Conservation (phyloP, 2,888 invertebrate species). For the Thumatha senex region DNA sequence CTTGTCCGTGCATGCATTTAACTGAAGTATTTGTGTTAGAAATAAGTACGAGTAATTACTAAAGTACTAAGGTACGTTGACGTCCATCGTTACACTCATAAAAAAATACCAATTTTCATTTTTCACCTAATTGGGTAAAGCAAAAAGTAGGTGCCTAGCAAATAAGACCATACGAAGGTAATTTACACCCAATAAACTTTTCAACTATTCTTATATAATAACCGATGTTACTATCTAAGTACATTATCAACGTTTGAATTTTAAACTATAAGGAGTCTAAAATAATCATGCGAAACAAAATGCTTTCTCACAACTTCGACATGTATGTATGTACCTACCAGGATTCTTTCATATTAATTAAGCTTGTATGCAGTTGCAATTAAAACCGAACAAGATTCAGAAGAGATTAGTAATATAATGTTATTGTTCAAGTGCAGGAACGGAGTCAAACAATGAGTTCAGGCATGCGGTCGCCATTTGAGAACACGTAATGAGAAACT, state of each 20-base stretch:
- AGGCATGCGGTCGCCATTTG: constrained; percentile 30
- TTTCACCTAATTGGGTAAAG: too few relatives aligned
- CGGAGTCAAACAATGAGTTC: constrained; percentile 48
- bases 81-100: too few relatives aligned
- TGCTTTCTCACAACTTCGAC: constrained; percentile 40
- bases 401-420: constrained; percentile 39
- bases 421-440: constrained; percentile 48
- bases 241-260: constrained; percentile 43
- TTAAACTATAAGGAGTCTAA: constrained; percentile 44
- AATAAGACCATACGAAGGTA: too few relatives aligned
- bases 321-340: constrained; percentile 39
- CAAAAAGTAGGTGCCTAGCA: too few relatives aligned
- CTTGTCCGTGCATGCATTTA: too few relatives aligned
- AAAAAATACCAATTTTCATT: too few relatives aligned
- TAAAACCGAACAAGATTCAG: constrained; percentile 46
- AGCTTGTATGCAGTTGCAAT: constrained; percentile 29
- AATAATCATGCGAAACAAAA: constrained; percentile 54
- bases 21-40: too few relatives aligned
- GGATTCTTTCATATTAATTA: constrained; percentile 50
- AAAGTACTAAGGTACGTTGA: too few relatives aligned
- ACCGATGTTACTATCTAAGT: constrained; percentile 30
- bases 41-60: too few relatives aligned
- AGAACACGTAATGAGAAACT: constrained; percentile 45
- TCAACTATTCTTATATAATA: too few relatives aligned
- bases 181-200: too few relatives aligned